phyloP scores from a whole-genome alignment of 2,888 invertebrate genomes.

The Epinotia brunnichana region DNA sequence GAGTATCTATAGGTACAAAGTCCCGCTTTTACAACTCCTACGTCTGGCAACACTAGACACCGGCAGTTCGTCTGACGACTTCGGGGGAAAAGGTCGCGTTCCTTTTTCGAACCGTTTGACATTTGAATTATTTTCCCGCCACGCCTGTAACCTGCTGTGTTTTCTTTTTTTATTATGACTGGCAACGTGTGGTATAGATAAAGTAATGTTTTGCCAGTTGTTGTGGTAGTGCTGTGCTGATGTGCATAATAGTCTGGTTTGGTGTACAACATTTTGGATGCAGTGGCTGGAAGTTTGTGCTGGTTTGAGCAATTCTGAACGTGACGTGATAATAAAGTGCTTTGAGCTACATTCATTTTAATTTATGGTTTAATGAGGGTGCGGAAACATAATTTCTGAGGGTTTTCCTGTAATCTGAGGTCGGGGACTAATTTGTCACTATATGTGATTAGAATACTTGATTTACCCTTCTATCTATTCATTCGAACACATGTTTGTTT shows the following conservation, averaged over 20 bases:
- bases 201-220: background rate
- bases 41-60: conserved; percentile 42
- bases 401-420: conserved; percentile 3
- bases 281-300: conserved; percentile 37
- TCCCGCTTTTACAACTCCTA: conserved; percentile 18
- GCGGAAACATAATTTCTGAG: conserved; percentile 7
- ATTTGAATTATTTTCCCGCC: conserved; percentile 52
- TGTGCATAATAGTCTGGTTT: conserved; percentile 16
- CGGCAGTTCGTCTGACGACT: conserved; percentile 50
- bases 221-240: conserved; percentile 25
- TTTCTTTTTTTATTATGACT: conserved; percentile 27
- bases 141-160: conserved; percentile 41
- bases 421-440: background rate
- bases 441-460: background rate
- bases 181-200: conserved; percentile 21
- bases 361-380: conserved; percentile 18
- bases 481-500: background rate
- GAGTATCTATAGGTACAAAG: background rate
- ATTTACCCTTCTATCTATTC: too few relatives aligned
- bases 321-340: conserved; percentile 30
- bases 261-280: conserved; percentile 41
- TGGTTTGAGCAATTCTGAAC: conserved; percentile 29
- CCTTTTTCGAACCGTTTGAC: conserved; percentile 44
- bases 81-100: conserved; percentile 51
- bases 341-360: conserved; percentile 18